Base-by-base conservation (phyloP, 2,113 vertebrate genomes). In the Psilopsiagon aymara region DNA sequence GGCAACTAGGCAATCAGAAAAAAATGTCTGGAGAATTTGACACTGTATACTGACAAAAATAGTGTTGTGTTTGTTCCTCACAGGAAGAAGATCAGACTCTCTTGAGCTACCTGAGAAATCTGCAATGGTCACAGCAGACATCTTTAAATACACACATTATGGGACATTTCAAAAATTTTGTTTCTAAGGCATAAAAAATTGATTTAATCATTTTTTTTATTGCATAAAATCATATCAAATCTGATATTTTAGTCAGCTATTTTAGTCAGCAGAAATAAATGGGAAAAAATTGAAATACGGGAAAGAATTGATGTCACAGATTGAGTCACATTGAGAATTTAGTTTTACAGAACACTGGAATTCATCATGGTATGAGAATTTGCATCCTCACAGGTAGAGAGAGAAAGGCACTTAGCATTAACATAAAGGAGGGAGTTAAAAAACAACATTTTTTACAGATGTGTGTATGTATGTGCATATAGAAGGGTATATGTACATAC, bases 11-110 rank as follows among this genome's bases (percentile, higher is more conserved):
- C 7, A 62, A 53, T 86, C 18, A 83, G 19, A n/a, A 49, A 35
- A 78, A 90, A 79, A 3, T 1, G 0, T 21, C 51, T 71, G 29
- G 53, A 55, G 60, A 82, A 51, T 63, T 28, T 59, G 44, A 6
- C 8, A 74, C 37, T 19, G 8, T 19, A 51, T 2, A 35, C 1
- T 71, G 17, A 37, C 16, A 75, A 70, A 82, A 55, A 19, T 19
- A 41, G n/a, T 11, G 1, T 0, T 49, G 9, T n/a, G 6, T 21
- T 74, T 66, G 11, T 67, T 79, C 9, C 4, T 23, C 1, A 20
- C 7, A 70, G 17, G 19, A 27, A 47, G 17, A 78, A 27, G 3
- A 67, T 9, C 3, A 20, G 17, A 29, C 5, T 63, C 7, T 68
- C 13, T 75, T 44, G 4, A 71, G 12, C 7, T 63, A 16, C n/a